These are phyloP conservation scores for Prietella phreatophila DNA, from an alignment of 2,113 vertebrate genomes.

Conservation along the genomic window DNA sequence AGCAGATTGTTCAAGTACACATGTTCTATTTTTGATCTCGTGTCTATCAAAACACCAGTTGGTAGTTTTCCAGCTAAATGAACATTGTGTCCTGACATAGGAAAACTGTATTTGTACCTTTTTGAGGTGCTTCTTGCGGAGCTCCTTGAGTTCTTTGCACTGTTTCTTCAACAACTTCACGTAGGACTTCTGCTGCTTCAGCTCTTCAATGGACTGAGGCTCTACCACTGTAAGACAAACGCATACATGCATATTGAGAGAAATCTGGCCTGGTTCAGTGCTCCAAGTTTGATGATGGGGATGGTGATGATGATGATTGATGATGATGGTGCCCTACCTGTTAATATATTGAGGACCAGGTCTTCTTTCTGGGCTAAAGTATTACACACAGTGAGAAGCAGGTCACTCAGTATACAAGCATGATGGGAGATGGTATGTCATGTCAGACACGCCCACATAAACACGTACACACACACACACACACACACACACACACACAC, in stretches of 20 bases:
- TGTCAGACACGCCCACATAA: conserved; percentile 7
- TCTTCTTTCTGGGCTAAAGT: conserved; percentile 76
- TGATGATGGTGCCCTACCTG: conserved; percentile 71
- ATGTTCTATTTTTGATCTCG: background rate
- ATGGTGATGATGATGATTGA: background rate
- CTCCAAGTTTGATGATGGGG: background rate
- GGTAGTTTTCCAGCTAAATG: background rate
- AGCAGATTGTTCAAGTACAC: background rate
- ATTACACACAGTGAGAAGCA: conserved; percentile 44
- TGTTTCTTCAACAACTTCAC: conserved; percentile 79
- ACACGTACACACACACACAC: background rate
- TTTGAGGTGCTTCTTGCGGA: conserved; percentile 80
- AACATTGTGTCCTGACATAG: background rate
- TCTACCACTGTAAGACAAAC: conserved; percentile 68
- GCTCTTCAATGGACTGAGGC: conserved; percentile 70
- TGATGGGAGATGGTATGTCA: background rate
- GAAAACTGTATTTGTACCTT: conserved; percentile 62
- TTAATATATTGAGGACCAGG: conserved; percentile 76
- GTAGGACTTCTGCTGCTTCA: conserved; percentile 76
- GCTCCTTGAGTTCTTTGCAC: conserved; percentile 79
- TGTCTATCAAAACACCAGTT: background rate
- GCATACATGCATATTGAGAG: background rate
- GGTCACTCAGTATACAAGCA: conserved; percentile 40
- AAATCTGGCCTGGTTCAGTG: background rate
- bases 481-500: too few relatives aligned